These are phyloP conservation scores for Corythoichthys intestinalis DNA, from an alignment of 2,113 vertebrate genomes.

Conservation along the genomic window DNA sequence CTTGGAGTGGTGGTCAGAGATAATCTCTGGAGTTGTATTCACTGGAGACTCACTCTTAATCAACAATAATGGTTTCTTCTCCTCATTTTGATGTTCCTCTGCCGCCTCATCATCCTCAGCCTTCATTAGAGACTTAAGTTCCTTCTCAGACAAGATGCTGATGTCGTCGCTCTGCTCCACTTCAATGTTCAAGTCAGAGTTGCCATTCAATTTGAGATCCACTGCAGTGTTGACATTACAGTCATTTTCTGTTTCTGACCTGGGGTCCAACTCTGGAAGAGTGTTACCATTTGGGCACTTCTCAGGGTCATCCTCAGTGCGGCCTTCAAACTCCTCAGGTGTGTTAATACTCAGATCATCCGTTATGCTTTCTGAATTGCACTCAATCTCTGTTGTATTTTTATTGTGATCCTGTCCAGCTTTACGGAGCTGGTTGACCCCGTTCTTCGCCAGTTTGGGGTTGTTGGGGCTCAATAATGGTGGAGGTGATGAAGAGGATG, in stretches of 20 bases:
- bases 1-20: constrained; percentile 54
- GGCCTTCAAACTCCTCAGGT: constrained; percentile 37
- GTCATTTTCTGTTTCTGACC: constrained; percentile 32
- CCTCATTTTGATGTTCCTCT: constrained; percentile 31
- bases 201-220: constrained; percentile 46
- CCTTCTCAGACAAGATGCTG: constrained; percentile 66
- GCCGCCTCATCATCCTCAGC: constrained; percentile 52
- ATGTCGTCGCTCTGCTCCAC: constrained; percentile 64
- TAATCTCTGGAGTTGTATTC: constrained; percentile 45
- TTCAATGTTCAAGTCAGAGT: constrained; percentile 44
- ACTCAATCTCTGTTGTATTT: constrained; percentile 71
- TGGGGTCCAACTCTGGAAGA: constrained; percentile 32
- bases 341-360: constrained; percentile 64
- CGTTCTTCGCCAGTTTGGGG: constrained; percentile 91
- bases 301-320: constrained; percentile 48
- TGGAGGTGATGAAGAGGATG: constrained; percentile 48
- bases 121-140: constrained; percentile 50
- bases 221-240: constrained; percentile 25
- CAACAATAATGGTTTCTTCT: constrained; percentile 52
- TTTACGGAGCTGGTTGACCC: constrained; percentile 93
- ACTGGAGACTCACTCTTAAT: constrained; percentile 27
- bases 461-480: constrained; percentile 72
- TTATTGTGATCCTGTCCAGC: constrained; percentile 91
- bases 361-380: constrained; percentile 49
- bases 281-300: constrained; percentile 8